These are phyloP conservation scores for Cylas formicarius DNA, from an alignment of 1,140 invertebrate species.

Conservation along the genomic window DNA sequence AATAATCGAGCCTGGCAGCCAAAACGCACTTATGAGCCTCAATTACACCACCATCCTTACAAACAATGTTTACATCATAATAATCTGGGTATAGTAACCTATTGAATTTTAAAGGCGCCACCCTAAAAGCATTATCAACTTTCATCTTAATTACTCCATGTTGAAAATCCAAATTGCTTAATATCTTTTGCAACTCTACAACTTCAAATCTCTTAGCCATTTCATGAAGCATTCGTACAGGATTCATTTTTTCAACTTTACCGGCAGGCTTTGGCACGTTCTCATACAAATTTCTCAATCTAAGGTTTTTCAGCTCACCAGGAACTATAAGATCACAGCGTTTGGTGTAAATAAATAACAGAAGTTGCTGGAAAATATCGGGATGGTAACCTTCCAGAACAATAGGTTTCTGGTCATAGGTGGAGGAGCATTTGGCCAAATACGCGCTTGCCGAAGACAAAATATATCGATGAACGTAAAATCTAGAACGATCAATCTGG, in stretches of 20 bases:
- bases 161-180: slow-evolving; percentile 45
- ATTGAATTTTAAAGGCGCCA: slow-evolving; percentile 25
- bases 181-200: slow-evolving; percentile 44
- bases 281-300: slow-evolving; percentile 3
- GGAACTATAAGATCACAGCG: slow-evolving; percentile 52
- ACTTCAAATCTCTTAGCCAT: slow-evolving; percentile 48
- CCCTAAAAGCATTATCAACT: too few species aligned
- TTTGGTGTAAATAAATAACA: slow-evolving; percentile 61
- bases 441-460: slow-evolving; percentile 54
- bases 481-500: slow-evolving; percentile 48
- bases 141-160: slow-evolving; percentile 22
- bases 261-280: slow-evolving; percentile 17
- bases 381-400: slow-evolving; percentile 50
- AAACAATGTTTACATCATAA: slow-evolving; percentile 53
- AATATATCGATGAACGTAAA: slow-evolving; percentile 63
- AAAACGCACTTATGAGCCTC: slow-evolving; percentile 67
- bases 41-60: slow-evolving; percentile 51
- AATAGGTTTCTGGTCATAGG: slow-evolving; percentile 13
- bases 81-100: slow-evolving; percentile 46
- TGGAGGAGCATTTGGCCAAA: slow-evolving; percentile 41
- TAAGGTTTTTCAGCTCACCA: slow-evolving; percentile 40
- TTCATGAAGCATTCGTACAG: slow-evolving; percentile 52
- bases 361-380: slow-evolving; percentile 56
- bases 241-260: slow-evolving; percentile 34
- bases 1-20: slow-evolving; percentile 65